A percentile compares a stretch with the other conserved stretches of the same genome.
Conservation (phyloP, 2,797 vertebrate species). For the Brachyalestes nurse region DNA sequence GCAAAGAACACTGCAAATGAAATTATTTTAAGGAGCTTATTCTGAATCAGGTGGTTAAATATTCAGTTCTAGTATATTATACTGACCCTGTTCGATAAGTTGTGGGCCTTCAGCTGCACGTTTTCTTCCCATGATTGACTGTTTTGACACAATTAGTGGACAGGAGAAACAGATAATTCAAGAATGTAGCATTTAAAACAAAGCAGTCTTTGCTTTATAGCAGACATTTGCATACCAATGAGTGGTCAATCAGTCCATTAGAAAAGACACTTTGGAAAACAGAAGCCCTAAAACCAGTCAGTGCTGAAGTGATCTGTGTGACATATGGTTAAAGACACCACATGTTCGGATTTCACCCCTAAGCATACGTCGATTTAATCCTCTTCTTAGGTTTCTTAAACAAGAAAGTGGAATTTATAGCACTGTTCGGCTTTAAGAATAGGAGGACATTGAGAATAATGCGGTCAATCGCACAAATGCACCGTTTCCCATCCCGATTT, state of each 20-base stretch:
- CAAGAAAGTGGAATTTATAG: background rate
- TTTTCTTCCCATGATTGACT: background rate
- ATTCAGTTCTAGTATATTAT: background rate
- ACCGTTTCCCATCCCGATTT: too few species aligned
- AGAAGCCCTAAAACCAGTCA: background rate
- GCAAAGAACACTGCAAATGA: background rate
- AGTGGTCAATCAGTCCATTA: too few species aligned
- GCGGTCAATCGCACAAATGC: too few species aligned
- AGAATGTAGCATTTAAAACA: background rate
- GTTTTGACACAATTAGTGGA: background rate
- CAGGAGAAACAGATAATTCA: background rate
- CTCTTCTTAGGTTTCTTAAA: background rate
- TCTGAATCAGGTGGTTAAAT: too few species aligned
- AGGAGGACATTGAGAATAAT: too few species aligned
- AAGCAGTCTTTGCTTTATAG: background rate
- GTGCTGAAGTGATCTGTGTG: background rate
- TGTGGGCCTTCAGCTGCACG: background rate
- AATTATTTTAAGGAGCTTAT: too few species aligned
- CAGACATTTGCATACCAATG: background rate
- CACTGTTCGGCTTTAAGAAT: too few species aligned
- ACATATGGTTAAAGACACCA: constrained; percentile 4
- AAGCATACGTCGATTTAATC: background rate
- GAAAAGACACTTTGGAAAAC: background rate
- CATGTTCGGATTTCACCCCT: constrained; percentile 8
- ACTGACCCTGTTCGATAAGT: background rate